Conservation (phyloP, 1,140 invertebrate species). For the Yoshiicerus persimilis region DNA sequence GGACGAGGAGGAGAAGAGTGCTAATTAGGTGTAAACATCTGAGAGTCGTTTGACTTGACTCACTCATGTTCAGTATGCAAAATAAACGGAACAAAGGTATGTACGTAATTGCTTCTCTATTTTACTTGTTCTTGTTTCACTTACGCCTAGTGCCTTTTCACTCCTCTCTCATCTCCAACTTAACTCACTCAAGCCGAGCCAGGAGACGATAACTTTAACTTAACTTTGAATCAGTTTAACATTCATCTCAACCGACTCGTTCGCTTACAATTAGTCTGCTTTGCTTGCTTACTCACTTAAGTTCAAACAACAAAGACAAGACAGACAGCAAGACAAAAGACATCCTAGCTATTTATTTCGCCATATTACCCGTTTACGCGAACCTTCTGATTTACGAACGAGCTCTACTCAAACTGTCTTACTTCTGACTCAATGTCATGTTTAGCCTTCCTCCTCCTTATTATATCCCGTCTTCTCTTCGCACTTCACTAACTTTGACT, state of each 20-base stretch:
- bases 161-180: not conserved
- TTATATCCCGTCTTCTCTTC: not conserved
- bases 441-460: not conserved
- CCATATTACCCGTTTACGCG: slow-evolving; percentile 2
- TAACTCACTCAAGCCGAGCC: not conserved
- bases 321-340: slow-evolving; percentile 15
- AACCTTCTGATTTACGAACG: not conserved
- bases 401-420: not conserved
- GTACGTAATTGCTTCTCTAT: not conserved
- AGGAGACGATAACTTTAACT: slow-evolving; percentile 5
- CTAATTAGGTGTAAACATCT: slow-evolving; percentile 40
- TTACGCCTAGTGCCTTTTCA: not conserved
- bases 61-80: slow-evolving; percentile 17
- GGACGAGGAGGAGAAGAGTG: slow-evolving; percentile 25
- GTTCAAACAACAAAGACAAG: slow-evolving; percentile 6
- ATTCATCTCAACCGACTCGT: slow-evolving; percentile 6
- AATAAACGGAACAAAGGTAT: slow-evolving; percentile 31
- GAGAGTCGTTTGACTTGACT: slow-evolving; percentile 18
- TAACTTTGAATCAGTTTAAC: slow-evolving; percentile 19
- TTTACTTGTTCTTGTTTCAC: slow-evolving; percentile 16
- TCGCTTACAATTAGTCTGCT: not conserved
- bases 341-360: slow-evolving; percentile 5
- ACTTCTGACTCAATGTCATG: not conserved
- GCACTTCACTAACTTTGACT: slow-evolving; percentile 2
- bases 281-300: not conserved